phyloP scores from a whole-genome alignment of 2,888 invertebrate species.

The Apodemia zela region DNA sequence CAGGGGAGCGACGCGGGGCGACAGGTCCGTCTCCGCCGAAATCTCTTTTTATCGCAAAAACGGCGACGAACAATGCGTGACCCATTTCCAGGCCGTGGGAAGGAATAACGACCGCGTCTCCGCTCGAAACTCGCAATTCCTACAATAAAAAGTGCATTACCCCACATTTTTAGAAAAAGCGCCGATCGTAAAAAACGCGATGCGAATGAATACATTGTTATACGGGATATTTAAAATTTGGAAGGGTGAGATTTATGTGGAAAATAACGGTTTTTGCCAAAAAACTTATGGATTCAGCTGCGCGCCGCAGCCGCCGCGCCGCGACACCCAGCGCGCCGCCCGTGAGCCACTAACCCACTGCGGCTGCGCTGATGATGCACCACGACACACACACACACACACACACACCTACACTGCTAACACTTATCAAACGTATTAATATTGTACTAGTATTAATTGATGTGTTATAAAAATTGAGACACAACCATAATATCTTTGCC shows the following conservation, averaged over 20 bases:
- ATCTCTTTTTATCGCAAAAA: slow-evolving; percentile 75
- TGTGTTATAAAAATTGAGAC: too few species aligned
- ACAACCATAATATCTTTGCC: too few species aligned
- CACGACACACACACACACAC: too few species aligned
- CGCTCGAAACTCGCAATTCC: slow-evolving; percentile 52
- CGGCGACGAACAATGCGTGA: slow-evolving; percentile 72
- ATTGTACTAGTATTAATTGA: too few species aligned
- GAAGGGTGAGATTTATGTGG: slow-evolving; percentile 77
- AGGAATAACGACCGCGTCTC: slow-evolving; percentile 73
- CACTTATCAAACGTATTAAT: too few species aligned
- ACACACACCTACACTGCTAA: too few species aligned
- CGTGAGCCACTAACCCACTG: too few species aligned
- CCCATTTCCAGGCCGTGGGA: slow-evolving; percentile 80
- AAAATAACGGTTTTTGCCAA: slow-evolving; percentile 77
- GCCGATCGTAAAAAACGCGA: slow-evolving; percentile 55
- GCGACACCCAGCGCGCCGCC: too few species aligned
- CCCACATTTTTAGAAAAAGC: slow-evolving; percentile 71
- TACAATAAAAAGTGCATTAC: slow-evolving; percentile 77
- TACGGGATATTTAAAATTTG: slow-evolving; percentile 44
- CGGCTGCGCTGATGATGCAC: too few species aligned
- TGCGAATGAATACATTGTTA: slow-evolving; percentile 55
- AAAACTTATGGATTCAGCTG: slow-evolving; percentile 64
- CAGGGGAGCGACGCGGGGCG: slow-evolving; percentile 53
- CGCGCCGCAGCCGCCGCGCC: slow-evolving; percentile 27
- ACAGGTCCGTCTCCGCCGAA: slow-evolving; percentile 58